Percentiles rank a stretch among this genome's conserved stretches.
Conservation (phyloP, 2,113 vertebrate species). For the Falcunculus frontatus region DNA sequence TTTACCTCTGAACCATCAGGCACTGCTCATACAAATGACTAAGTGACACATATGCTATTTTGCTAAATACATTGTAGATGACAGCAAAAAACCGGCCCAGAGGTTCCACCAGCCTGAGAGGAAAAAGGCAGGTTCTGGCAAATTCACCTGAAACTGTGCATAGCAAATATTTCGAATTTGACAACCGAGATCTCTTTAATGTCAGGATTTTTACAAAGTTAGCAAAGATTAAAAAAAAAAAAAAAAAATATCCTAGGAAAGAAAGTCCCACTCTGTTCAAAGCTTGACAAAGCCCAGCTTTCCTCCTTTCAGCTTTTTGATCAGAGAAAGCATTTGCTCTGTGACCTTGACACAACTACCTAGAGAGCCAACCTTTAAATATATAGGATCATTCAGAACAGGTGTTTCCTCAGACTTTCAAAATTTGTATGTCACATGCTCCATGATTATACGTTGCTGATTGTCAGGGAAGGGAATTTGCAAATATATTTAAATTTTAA, state of each 20-base stretch:
- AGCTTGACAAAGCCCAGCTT: background rate
- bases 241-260: background rate
- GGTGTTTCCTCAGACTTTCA: background rate
- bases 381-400: background rate
- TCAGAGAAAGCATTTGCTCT: background rate
- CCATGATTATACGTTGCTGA: background rate
- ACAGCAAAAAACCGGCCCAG: background rate
- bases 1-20: background rate
- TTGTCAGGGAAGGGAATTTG: background rate
- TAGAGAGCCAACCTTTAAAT: background rate
- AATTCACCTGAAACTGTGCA: background rate
- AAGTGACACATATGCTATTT: background rate
- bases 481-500: background rate
- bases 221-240: background rate
- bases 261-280: background rate
- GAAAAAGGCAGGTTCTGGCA: background rate
- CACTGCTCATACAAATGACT: background rate
- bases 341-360: background rate
- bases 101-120: background rate
- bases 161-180: background rate
- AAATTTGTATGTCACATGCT: background rate
- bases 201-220: background rate
- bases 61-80: background rate
- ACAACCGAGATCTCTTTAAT: background rate
- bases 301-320: background rate